Evolutionary conservation across 2,888 invertebrate species (phyloP).

Genomic region (Dryomyza anilis): DNA sequence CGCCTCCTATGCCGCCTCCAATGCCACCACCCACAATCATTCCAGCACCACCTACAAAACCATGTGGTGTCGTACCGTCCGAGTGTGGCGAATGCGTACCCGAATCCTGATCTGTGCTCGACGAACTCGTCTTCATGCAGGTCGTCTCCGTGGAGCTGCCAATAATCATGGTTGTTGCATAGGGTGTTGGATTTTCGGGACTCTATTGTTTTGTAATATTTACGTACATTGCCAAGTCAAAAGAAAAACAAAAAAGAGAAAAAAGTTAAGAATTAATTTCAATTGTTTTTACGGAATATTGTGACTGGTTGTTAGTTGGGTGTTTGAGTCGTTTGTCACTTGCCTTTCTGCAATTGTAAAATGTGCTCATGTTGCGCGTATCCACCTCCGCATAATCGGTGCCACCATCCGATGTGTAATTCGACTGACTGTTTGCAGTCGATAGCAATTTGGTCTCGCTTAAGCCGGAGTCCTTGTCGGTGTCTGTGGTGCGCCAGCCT

Average conservation of each 20-base stretch:
- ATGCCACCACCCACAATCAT: slow-evolving; percentile 34
- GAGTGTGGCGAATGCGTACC: slow-evolving; percentile 61
- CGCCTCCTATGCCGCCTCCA: slow-evolving; percentile 22
- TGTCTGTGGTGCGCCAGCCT: slow-evolving; percentile 70
- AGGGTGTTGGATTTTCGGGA: slow-evolving; percentile 72
- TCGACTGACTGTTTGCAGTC: slow-evolving; percentile 61
- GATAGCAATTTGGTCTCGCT: slow-evolving; percentile 67
- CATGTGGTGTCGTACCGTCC: slow-evolving; percentile 53
- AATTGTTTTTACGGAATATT: too few relatives aligned
- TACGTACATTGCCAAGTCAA: too few relatives aligned
- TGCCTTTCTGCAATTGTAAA: slow-evolving; percentile 71
- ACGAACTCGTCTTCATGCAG: slow-evolving; percentile 59
- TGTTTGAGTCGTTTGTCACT: slow-evolving; percentile 30
- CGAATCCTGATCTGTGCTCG: slow-evolving; percentile 60
- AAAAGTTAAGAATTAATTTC: slow-evolving; percentile 27
- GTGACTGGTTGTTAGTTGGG: too few relatives aligned
- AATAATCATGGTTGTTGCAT: slow-evolving; percentile 76
- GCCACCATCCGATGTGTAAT: slow-evolving; percentile 61
- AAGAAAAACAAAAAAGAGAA: slow-evolving; percentile 13
- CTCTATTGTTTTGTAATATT: slow-evolving; percentile 54
- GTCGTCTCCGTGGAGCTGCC: slow-evolving; percentile 60
- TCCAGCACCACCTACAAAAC: slow-evolving; percentile 41
- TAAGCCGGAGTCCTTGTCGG: slow-evolving; percentile 67
- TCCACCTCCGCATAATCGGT: slow-evolving; percentile 75
- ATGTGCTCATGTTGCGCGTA: slow-evolving; percentile 71